Conservation (phyloP, 2,113 vertebrate genomes). For the Indri indri region DNA sequence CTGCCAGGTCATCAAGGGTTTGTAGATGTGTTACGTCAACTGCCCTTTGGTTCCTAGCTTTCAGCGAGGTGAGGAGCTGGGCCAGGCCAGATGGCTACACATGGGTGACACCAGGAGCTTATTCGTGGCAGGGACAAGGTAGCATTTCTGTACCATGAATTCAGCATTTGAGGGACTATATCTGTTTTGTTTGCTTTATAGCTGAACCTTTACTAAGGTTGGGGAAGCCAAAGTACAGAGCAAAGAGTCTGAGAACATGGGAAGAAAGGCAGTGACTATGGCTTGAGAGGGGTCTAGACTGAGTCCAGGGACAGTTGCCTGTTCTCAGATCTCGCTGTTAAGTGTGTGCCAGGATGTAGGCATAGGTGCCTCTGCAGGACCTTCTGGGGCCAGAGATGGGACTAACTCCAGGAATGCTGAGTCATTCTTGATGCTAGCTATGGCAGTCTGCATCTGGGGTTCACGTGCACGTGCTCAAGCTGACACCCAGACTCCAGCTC, state of each 20-base stretch:
- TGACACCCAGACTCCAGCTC: not conserved
- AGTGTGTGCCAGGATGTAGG: rapidly evolving
- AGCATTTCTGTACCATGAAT: not conserved
- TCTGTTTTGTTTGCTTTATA: not conserved
- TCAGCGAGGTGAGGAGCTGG: not conserved
- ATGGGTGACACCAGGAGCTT: not conserved
- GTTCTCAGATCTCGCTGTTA: rapidly evolving
- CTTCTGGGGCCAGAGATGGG: not conserved
- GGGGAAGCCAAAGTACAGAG: not conserved
- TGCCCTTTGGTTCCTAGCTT: not conserved
- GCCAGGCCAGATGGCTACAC: not conserved
- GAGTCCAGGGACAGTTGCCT: not conserved
- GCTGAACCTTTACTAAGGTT: not conserved
- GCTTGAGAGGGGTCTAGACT: not conserved
- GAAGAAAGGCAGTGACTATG: not conserved
- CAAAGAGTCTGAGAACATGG: not conserved
- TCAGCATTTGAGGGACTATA: not conserved
- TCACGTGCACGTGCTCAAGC: rapidly evolving
- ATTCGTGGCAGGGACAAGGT: rapidly evolving
- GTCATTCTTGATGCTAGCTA: rapidly evolving
- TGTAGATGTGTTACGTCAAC: not conserved
- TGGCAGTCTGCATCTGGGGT: no score
- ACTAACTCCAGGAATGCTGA: rapidly evolving
- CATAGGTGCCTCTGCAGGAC: rapidly evolving
- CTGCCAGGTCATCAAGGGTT: constrained; percentile 36